Percentiles rank a stretch among this genome's conserved stretches.
These are phyloP conservation scores for Parotocinclus haroldoi DNA, from an alignment of 2,797 vertebrate species.

Conservation along the genomic window DNA sequence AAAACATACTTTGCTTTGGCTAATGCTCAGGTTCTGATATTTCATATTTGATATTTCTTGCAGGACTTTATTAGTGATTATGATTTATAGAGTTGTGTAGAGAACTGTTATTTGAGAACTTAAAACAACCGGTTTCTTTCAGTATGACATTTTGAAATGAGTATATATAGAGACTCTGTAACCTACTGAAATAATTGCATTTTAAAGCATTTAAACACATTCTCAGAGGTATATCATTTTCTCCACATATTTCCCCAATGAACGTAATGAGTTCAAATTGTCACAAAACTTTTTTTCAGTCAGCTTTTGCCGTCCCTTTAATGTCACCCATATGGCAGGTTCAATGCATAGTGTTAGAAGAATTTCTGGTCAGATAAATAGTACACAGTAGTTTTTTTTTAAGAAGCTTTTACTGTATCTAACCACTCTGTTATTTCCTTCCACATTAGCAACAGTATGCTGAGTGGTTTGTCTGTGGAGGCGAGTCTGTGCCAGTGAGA, in stretches of 20 bases:
- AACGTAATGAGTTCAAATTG: constrained; percentile 3
- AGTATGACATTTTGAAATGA: constrained; percentile 24
- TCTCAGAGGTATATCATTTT: constrained; percentile 11
- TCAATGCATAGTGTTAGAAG: neutral
- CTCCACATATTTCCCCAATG: constrained; percentile 7
- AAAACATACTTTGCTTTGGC: constrained; percentile 36
- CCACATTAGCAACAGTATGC: neutral
- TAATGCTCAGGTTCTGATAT: constrained; percentile 26
- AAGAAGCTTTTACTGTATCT: constrained; percentile 2
- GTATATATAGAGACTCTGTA: constrained; percentile 29
- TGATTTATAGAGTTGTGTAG: constrained; percentile 37
- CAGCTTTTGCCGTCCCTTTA: neutral
- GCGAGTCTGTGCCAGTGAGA: neutral
- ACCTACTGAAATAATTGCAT: constrained; percentile 12
- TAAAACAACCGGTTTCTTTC: constrained; percentile 29
- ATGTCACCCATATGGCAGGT: constrained; percentile 16
- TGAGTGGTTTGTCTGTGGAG: neutral
- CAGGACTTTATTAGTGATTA: constrained; percentile 41
- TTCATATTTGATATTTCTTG: constrained; percentile 31
- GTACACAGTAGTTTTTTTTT: neutral
- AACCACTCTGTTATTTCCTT: constrained; percentile 1
- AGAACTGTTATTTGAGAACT: constrained; percentile 30
- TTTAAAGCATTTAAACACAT: constrained; percentile 32
- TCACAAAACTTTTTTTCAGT: constrained; percentile 10
- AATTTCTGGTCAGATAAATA: too few species aligned